Base-by-base conservation (phyloP, 1,140 invertebrate genomes). In the Probaryconus sp. region DNA sequence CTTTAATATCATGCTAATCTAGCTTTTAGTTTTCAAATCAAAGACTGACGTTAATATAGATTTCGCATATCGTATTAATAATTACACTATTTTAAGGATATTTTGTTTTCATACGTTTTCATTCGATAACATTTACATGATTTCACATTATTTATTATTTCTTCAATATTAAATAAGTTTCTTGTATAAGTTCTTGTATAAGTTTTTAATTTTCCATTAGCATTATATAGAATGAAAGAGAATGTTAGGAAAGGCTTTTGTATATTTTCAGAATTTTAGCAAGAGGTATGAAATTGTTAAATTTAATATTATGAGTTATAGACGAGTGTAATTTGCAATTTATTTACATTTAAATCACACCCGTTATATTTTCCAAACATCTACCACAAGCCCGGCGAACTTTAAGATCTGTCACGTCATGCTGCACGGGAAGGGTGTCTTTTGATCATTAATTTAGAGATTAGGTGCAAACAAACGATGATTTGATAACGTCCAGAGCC, bases 371-470 rank as follows among this genome's bases (percentile, higher is more conserved):
- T 68, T 45, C 38, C 37, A 58, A 75, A 38, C 53, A 61, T 76
- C 69, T 67, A 63, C 50, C 65, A 43, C 63, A 24, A 73, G 47
- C 69, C 73, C 67, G 61, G 33, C 76, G 61, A 81, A 83, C 79
- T 81, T 85, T 77, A 83, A 86, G 84, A 86, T 86, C 75, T 77
- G 78, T 83, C 81, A 80, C 76, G 82, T 86, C 80, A 83, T 61
- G 69, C 69, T 74, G 75, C 58, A 77, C 24, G 64, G 76, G 67
- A 76, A 78, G 77, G 81, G 78, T 77, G 69, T 80, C 58, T 69
- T 67, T 79, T 74, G 85, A 88, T 86, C 86, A 88, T 87, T 88
- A 88, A 88, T 88, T 87, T 82, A 82, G 77, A 84, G 86, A 87
- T 88, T 87, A 87, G 79, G 73, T 74, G 78, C 77, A 83, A 85